A percentile compares a stretch with the other conserved stretches of the same genome.
Evolutionary conservation across 2,888 invertebrate species (phyloP).

Genomic region (Tolmerus cingulatus): DNA sequence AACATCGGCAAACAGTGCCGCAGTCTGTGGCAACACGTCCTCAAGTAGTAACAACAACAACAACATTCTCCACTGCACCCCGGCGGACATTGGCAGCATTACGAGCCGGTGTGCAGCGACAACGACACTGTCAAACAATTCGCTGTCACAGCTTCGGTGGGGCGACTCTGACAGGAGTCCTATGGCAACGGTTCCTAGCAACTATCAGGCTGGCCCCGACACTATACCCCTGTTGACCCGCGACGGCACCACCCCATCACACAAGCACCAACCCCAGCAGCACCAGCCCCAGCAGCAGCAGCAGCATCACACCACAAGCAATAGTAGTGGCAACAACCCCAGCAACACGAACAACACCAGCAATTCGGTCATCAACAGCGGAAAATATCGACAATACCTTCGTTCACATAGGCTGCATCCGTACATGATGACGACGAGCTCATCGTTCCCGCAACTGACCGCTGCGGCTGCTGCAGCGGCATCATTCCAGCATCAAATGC

Average conservation of each 20-base stretch:
- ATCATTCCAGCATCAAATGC: constrained; percentile 65
- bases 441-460: constrained; percentile 65
- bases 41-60: constrained; percentile 34
- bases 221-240: constrained; percentile 41
- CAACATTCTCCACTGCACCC: constrained; percentile 23
- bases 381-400: constrained; percentile 69
- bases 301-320: constrained; percentile 48
- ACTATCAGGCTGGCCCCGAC: constrained; percentile 64
- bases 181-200: constrained; percentile 64
- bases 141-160: constrained; percentile 51
- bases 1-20: constrained; percentile 7
- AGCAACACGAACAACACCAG: constrained; percentile 7
- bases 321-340: constrained; percentile 43
- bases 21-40: constrained; percentile 22
- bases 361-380: constrained; percentile 55
- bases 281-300: constrained; percentile 44
- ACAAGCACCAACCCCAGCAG: constrained; percentile 21
- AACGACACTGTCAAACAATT: constrained; percentile 49
- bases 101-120: constrained; percentile 38
- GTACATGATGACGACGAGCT: constrained; percentile 65
- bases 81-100: constrained; percentile 43
- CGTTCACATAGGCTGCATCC: constrained; percentile 69
- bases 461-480: constrained; percentile 56
- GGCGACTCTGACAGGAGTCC: constrained; percentile 60
- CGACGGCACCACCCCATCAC: constrained; percentile 43